A percentile compares a stretch with the other conserved stretches of the same genome.
Evolutionary conservation across 2,797 vertebrate genomes (phyloP).

Genomic region (Parambassis ranga): DNA sequence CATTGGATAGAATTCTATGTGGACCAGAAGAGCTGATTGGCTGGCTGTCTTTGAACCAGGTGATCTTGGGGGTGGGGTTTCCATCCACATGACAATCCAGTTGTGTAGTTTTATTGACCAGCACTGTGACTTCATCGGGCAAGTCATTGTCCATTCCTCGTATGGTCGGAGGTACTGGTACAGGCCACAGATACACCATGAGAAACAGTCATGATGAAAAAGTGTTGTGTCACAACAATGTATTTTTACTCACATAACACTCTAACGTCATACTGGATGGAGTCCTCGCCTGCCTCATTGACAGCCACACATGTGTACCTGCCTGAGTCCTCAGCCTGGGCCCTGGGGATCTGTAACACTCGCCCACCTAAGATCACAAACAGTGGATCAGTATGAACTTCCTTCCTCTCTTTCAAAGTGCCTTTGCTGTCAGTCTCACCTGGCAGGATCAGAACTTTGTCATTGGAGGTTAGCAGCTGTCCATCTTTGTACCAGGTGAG

Average conservation of each 20-base stretch:
- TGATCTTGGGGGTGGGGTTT: conserved; percentile 85
- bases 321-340: conserved; percentile 85
- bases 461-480: conserved; percentile 82
- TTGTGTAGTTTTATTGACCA: conserved; percentile 79
- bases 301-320: conserved; percentile 90
- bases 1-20: conserved; percentile 79
- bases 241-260: conserved; percentile 86
- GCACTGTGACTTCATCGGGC: conserved; percentile 87
- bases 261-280: conserved; percentile 88
- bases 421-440: conserved; percentile 71
- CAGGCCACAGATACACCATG: background rate
- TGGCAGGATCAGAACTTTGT: conserved; percentile 89
- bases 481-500: conserved; percentile 97
- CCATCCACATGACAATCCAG: conserved; percentile 88
- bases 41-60: conserved; percentile 90
- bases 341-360: conserved; percentile 89
- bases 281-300: conserved; percentile 96
- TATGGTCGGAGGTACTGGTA: conserved; percentile 89
- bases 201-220: conserved; percentile 1
- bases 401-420: background rate
- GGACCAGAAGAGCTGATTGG: conserved; percentile 72
- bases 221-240: background rate
- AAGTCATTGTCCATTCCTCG: conserved; percentile 76
- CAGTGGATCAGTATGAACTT: background rate
- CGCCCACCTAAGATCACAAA: conserved; percentile 84